These are phyloP conservation scores for Entomobrya multifasciata DNA, from an alignment of 2,888 invertebrate genomes.

Conservation along the genomic window DNA sequence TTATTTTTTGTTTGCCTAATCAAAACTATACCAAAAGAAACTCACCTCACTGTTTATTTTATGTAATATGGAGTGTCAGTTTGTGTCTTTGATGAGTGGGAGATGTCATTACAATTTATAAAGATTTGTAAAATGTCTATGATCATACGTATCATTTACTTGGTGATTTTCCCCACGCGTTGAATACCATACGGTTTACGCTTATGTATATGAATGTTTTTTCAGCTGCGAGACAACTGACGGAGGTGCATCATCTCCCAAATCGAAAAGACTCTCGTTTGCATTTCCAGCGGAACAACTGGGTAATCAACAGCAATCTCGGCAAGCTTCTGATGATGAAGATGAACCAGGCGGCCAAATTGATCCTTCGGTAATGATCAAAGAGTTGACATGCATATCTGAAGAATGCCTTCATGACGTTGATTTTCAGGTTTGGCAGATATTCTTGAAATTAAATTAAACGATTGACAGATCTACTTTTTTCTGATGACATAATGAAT, in stretches of 20 bases:
- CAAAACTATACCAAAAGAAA: no score
- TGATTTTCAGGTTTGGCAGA: conserved; percentile 86
- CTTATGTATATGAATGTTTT: no score
- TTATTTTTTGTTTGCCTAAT: not conserved
- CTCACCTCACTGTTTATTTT: not conserved
- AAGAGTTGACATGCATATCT: conserved; percentile 90
- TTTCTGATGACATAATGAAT: not conserved
- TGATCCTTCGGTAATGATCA: conserved; percentile 74
- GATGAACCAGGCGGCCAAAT: conserved; percentile 71
- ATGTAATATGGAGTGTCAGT: conserved; percentile 13
- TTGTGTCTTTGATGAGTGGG: conserved; percentile 23
- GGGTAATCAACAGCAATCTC: conserved; percentile 69
- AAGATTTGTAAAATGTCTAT: conserved; percentile 3
- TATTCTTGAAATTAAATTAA: conserved; percentile 39
- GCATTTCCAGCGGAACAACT: conserved; percentile 78
- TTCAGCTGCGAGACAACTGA: conserved; percentile 80
- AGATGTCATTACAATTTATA: conserved; percentile 22
- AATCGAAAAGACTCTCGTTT: conserved; percentile 82
- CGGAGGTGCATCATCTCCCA: conserved; percentile 82
- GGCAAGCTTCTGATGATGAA: conserved; percentile 75
- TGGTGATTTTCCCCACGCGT: conserved; percentile 19
- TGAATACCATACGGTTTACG: no score
- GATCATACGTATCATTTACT: conserved; percentile 24
- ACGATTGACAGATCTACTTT: not conserved
- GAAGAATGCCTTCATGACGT: conserved; percentile 92